Evolutionary conservation across 1,140 invertebrate genomes (phyloP), one percentile per base, ranked within the genome.

Genomic region (Penaeus chinensis): DNA sequence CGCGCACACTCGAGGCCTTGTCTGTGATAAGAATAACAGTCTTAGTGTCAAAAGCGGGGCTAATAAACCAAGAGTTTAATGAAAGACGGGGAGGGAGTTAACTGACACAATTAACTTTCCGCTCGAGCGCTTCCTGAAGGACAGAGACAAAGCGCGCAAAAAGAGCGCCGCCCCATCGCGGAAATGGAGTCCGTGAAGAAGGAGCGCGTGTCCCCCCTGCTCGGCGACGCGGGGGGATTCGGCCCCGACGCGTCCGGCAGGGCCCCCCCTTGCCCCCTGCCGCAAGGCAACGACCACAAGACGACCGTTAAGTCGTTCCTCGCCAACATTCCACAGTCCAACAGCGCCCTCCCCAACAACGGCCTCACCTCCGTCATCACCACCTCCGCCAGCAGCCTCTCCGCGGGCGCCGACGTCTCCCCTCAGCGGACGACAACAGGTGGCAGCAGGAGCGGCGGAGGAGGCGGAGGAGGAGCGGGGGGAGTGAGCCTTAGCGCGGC

Each of bases 131-230:
- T 54, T 54, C 54, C 54, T 16, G 54, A 54, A 13, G 3, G 16
- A 54, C 54, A 13, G 11, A 54, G 1, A 54, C 10, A 54, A 2
- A 54, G 54, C 10, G 54, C 0, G 10, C 54, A 54, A 1, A 54
- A 13, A 54, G 16, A 11, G 54, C 10, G 47, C 7, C 47, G 7
- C 47, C 47, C 47, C 47, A 47, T 32, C 10, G 54, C 54, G 77
- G 76, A 77, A 37, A 87, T 87, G 85, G 85, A 87, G 18, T n/a
- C 79, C 47, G 85, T 87, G 80, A 87, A 87, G 65, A 83, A 82
- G n/a, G 85, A 87, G 24, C 79, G 79, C n/a, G 80, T 87, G 69
- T 87, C 85, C 32, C 85, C 85, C 5, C 62, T 82, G 54, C 80
- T 83, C 13, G 61, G 60, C 2, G 85, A 81, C 20, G 60, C 24